Evolutionary conservation across 2,888 invertebrate species (phyloP).

Genomic region (Netelia melanura): DNA sequence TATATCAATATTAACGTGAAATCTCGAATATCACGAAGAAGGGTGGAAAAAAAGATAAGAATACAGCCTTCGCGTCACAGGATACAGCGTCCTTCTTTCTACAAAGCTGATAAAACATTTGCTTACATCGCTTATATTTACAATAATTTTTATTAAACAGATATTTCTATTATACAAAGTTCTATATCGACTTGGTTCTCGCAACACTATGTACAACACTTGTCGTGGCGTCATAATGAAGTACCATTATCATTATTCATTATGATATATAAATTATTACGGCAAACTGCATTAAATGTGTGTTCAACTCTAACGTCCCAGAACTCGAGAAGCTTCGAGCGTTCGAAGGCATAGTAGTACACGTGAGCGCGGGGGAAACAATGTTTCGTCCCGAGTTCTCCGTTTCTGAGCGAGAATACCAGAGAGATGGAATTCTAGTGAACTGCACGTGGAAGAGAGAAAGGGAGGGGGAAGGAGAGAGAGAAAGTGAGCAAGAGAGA

Average conservation of each 20-base stretch:
- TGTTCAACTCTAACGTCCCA: neutral
- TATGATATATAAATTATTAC: no score
- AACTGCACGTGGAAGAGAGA: neutral
- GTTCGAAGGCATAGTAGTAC: slow-evolving; percentile 23
- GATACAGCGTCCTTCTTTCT: neutral
- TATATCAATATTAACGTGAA: slow-evolving; percentile 9
- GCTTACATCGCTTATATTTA: neutral
- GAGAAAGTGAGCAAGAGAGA: slow-evolving; percentile 12
- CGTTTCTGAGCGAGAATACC: slow-evolving; percentile 32
- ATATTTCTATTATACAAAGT: no score
- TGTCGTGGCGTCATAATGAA: no score
- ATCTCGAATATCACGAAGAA: slow-evolving; percentile 10
- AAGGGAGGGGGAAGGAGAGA: neutral
- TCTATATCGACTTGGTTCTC: no score
- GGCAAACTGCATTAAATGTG: slow-evolving; percentile 22
- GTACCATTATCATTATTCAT: no score
- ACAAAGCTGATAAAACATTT: neutral
- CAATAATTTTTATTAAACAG: no score
- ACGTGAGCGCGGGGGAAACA: slow-evolving; percentile 45
- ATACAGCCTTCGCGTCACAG: no score
- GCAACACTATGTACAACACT: no score
- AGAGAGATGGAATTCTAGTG: slow-evolving; percentile 20
- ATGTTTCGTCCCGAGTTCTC: slow-evolving; percentile 57
- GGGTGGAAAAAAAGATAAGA: slow-evolving; percentile 10
- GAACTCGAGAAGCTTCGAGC: slow-evolving; percentile 11